Base-by-base conservation (phyloP, 2,113 vertebrate genomes). In the Anolis carolinensis region DNA sequence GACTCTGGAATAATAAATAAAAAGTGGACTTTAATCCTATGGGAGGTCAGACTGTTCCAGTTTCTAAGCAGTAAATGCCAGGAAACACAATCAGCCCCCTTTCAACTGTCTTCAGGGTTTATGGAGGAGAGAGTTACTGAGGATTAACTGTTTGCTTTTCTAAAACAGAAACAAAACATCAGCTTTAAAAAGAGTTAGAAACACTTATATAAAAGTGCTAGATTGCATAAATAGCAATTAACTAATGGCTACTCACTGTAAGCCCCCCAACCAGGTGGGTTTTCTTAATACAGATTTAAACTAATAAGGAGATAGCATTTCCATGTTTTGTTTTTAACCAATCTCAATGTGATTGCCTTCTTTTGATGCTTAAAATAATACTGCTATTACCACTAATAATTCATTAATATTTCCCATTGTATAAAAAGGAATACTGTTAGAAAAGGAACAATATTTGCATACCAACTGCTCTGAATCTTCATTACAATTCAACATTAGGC, bases 161-260 rank as follows among this genome's bases (percentile, higher is more conserved):
- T 88, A 71, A 52, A 75, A 85, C 83, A 81, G 79, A 81, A 77
- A 84, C 70, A 86, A 67, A 67, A 67, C 32, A 36, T 25, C 32
- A 30, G 78, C 50, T 87, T 68, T 84, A 52, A 59, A 16, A 14
- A 85, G 77, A 81, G 77, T 94, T 92, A 94, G 13, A 68, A 95
- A 92, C 62, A 81, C 0, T 86, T 65, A 9, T 2, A 52, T 82
- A 44, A 90, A 87, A 76, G 87, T 39, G 6, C 78, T 25, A 52
- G 50, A 30, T 93, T 90, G 48, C 32, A 73, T 92, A 83, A 55
- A 18, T 36, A 52, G 85, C 91, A 95, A 95, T 96, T 95, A 95
- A 92, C 90, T 95, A 95, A 96, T 94, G 93, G 93, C 25, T 39
- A 75, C 44, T 90, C 55, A 75, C 62, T 48, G 5, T 34, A 68